phyloP scores from a whole-genome alignment of 1,140 invertebrate genomes.

The Drosophila sp. region DNA sequence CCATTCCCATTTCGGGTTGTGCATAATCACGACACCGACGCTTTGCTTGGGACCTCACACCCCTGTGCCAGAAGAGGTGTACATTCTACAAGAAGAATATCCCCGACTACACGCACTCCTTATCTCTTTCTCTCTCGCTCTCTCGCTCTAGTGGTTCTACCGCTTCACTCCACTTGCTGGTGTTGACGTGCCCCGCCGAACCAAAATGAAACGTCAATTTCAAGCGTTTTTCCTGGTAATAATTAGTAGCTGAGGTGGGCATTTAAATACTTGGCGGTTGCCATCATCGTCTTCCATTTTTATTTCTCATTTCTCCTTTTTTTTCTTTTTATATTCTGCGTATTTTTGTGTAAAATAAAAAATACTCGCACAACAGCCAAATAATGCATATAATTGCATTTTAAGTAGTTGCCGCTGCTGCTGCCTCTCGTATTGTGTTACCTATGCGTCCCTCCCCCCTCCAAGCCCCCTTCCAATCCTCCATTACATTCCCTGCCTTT shows the following conservation, averaged over 20 bases:
- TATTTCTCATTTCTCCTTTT: slow-evolving; percentile 41
- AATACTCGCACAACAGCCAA: slow-evolving; percentile 65
- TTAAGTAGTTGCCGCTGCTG: slow-evolving; percentile 73
- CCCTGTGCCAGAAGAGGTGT: slow-evolving; percentile 3
- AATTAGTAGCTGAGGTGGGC: slow-evolving; percentile 84
- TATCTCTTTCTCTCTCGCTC: not conserved
- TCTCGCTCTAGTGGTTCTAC: not conserved
- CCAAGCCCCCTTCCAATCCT: not conserved
- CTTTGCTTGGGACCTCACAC: slow-evolving; percentile 33
- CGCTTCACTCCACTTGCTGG: slow-evolving; percentile 22
- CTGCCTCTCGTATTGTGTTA: slow-evolving; percentile 68
- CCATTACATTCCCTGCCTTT: not conserved
- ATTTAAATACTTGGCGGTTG: slow-evolving; percentile 78
- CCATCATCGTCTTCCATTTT: slow-evolving; percentile 52
- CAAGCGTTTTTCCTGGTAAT: slow-evolving; percentile 84
- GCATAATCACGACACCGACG: slow-evolving; percentile 66
- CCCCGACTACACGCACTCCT: not conserved
- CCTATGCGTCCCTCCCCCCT: slow-evolving; percentile 36
- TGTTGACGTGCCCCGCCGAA: slow-evolving; percentile 69
- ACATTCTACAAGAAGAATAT: slow-evolving; percentile 8
- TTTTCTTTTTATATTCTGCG: slow-evolving; percentile 55
- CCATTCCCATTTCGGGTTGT: slow-evolving; percentile 43
- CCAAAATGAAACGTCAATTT: slow-evolving; percentile 84
- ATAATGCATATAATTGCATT: slow-evolving; percentile 83
- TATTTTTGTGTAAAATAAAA: slow-evolving; percentile 68